Base-by-base conservation (phyloP, 2,797 vertebrate genomes). In the Setipinna tenuifilis region DNA sequence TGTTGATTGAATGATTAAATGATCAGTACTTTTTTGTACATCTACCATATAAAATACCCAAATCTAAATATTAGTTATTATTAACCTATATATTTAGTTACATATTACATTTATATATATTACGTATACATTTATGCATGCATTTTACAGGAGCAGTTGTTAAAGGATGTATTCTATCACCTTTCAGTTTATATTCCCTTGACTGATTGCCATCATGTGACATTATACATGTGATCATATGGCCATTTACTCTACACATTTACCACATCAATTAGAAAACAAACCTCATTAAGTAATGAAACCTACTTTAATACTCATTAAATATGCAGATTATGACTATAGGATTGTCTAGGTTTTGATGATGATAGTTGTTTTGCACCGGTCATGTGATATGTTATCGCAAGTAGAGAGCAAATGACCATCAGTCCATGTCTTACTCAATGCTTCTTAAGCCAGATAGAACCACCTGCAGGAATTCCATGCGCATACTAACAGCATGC, bases 391-490 rank as follows among this genome's bases (percentile, higher is more conserved):
- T 44, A 19, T 16, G 71, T n/a, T 78, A 78, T 78, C 71, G 12
- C 17, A 75, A 41, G 25, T 71, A 71, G 65, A 71, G 23, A 41
- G 68, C 68, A 17, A 31, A 78, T 78, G 71, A 41, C 21, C 71
- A 41, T 78, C 31, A 41, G 19, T 78, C 71, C 19, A 41, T 41
- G 78, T 54, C 46, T 25, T 25, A 48, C 81, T 46, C 48, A 48
- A 68, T 82, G 21, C 84, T 81, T 85, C 50, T 78, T 44, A 78
- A 41, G 68, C 28, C 31, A 75, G 68, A 75, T 28, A 75, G 28
- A 75, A 75, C 14, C 68, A 41, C 68, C 28, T 41, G 16, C 31
- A 75, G 31, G 14, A 78, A 78, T 78, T 78, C 35, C 71, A 78
- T 5, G 0, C 16, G 71, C 71, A 78, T 78, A 41, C 71, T 19